Base-by-base conservation (phyloP, 1,140 invertebrate species). In the Nylanderia fulva region DNA sequence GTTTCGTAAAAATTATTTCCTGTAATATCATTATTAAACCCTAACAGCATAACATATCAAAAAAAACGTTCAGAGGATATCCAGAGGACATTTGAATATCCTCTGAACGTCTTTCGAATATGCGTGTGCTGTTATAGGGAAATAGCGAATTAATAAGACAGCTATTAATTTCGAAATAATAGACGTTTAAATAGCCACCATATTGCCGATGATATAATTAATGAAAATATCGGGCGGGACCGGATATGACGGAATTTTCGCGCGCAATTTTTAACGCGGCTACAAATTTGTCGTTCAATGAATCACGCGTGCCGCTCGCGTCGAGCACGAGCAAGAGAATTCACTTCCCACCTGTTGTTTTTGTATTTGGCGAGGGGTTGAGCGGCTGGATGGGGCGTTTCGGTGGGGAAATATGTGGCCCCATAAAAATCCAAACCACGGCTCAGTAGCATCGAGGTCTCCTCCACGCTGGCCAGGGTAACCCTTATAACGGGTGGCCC, bases 401-500 rank as follows among this genome's bases (percentile, higher is more conserved):
- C 97, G 7, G 97, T 97, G 39, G 97, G 97, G 94, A 98, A 98
- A 95, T 97, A 98, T 2, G 97, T 98, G 60, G 97, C 97, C 36
- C 97, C 97, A 91, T 97, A 98, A 95, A 98, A 98, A 94, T 98
- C 97, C 61, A 98, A 95, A 15, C 97, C 97, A 90, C 97, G 97
- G 93, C 97, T 97, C 61, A 98, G 95, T 48, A 98, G 94, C 90
- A 96, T 96, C 91, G 97, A 97, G 89, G 96, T 97, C 93, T 98
- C 97, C 84, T 98, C 97, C 64, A 98, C 96, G 63, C 96, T 97
- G 29, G 97, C 97, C 74, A 98, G 95, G 11, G 97, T 98, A 63
- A 98, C 95, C 82, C 97, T 96, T 69, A 98, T 96, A 68, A 96
- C 94, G 29, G 95, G 95, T 79, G 95, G 95, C 72, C 93, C 94